phyloP scores from a whole-genome alignment of 2,113 vertebrate species.

The Recurvirostra avosetta region DNA sequence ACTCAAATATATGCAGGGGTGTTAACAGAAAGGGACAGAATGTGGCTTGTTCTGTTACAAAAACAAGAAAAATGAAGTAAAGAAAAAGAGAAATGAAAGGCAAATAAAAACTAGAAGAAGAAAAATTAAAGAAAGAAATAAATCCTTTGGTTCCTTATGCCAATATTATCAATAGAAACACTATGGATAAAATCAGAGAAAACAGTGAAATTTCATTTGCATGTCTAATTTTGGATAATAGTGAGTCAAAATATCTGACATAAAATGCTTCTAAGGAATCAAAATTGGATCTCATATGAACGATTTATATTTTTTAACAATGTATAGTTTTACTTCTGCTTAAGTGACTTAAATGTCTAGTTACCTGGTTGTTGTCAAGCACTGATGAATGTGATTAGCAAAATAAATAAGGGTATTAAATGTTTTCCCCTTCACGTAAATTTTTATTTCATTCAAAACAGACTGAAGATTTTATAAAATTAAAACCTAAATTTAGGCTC shows the following conservation, averaged over 20 bases:
- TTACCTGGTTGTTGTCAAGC: background rate
- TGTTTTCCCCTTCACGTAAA: background rate
- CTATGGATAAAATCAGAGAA: background rate
- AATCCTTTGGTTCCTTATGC: rapidly evolving
- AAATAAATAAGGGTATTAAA: background rate
- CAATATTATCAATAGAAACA: background rate
- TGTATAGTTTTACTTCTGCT: background rate
- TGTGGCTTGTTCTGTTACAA: background rate
- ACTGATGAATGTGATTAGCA: background rate
- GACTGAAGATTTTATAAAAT: background rate
- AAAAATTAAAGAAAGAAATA: background rate
- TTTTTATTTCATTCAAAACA: constrained; percentile 1
- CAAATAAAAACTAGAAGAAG: background rate
- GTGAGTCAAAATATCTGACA: background rate
- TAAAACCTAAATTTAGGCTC: background rate
- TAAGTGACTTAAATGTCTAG: background rate
- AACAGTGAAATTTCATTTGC: background rate
- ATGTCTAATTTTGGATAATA: background rate
- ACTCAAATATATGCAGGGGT: background rate
- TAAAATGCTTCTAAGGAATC: background rate
- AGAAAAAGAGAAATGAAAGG: background rate
- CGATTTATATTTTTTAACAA: background rate
- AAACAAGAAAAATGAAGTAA: background rate
- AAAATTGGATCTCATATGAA: background rate
- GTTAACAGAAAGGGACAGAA: constrained; percentile 10